Percentiles rank a stretch among this genome's conserved stretches.
Evolutionary conservation across 1,140 invertebrate species (phyloP).

Genomic region (Pogonomyrmex californicus): DNA sequence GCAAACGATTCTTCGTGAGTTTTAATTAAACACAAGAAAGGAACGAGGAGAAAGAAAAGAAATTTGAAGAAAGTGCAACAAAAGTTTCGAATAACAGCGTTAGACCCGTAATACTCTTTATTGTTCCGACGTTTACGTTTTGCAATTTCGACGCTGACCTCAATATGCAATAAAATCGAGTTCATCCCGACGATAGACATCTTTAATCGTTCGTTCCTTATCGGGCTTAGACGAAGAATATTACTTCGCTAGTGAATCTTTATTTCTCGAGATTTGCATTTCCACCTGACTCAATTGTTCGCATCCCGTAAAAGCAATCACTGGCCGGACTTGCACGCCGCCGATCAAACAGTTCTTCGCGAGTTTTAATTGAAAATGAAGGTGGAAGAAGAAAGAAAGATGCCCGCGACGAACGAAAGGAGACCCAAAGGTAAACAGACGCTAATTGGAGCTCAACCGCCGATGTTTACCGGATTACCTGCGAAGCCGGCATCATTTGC

Average conservation of each 20-base stretch:
- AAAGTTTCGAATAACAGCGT: slow-evolving; percentile 44
- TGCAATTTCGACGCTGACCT: background rate
- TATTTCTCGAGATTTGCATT: slow-evolving; percentile 52
- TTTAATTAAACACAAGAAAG: slow-evolving; percentile 56
- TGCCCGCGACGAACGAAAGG: slow-evolving; percentile 57
- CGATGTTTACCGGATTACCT: slow-evolving; percentile 77
- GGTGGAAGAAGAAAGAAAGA: slow-evolving; percentile 58
- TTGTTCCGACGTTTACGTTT: slow-evolving; percentile 25
- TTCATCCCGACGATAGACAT: slow-evolving; percentile 7
- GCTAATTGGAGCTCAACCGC: slow-evolving; percentile 79
- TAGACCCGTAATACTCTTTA: background rate
- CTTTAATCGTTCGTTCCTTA: slow-evolving; percentile 33
- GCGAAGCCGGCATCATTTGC: slow-evolving; percentile 73
- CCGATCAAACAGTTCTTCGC: slow-evolving; percentile 64
- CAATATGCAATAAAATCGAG: background rate
- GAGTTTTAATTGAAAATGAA: slow-evolving; percentile 79
- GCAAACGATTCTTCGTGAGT: slow-evolving; percentile 53
- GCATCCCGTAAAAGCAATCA: slow-evolving; percentile 56
- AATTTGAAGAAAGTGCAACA: slow-evolving; percentile 34
- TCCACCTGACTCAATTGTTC: slow-evolving; percentile 50
- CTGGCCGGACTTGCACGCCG: slow-evolving; percentile 50
- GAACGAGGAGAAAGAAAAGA: background rate
- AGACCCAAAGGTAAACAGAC: slow-evolving; percentile 77
- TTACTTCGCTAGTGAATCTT: slow-evolving; percentile 10
- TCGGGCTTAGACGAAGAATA: background rate